These are phyloP conservation scores for Apamea crenata DNA, from an alignment of 2,888 invertebrate genomes.

Conservation along the genomic window DNA sequence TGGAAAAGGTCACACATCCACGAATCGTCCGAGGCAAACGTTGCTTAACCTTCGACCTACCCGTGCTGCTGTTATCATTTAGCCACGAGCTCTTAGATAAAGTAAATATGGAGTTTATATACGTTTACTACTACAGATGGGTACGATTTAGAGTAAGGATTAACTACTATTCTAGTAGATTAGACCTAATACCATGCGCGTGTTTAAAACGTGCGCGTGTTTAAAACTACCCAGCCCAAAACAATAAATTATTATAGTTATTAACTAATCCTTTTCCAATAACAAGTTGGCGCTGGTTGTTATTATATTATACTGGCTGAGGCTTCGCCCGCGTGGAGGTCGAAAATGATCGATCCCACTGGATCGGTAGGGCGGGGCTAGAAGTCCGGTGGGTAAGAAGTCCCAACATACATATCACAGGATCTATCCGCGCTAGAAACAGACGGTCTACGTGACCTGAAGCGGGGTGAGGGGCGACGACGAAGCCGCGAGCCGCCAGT, in stretches of 20 bases:
- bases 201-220: no score
- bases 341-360: neutral
- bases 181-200: neutral
- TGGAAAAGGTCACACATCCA: neutral
- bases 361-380: no score
- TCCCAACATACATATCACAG: no score
- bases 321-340: neutral
- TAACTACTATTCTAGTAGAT: neutral
- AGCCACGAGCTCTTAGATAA: neutral
- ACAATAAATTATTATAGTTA: neutral
- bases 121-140: neutral
- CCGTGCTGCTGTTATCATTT: neutral
- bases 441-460: no score
- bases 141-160: conserved; percentile 5
- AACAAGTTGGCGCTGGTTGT: conserved; percentile 13
- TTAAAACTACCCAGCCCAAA: neutral
- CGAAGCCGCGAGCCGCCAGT: no score
- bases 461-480: no score
- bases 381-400: no score
- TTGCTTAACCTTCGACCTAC: neutral
- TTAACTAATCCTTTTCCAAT: conserved; percentile 1
- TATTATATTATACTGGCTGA: neutral
- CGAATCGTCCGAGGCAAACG: neutral
- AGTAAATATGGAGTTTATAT: neutral
- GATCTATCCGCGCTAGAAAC: no score